phyloP scores from a whole-genome alignment of 2,113 vertebrate genomes.

The Semicossyphus pulcher region DNA sequence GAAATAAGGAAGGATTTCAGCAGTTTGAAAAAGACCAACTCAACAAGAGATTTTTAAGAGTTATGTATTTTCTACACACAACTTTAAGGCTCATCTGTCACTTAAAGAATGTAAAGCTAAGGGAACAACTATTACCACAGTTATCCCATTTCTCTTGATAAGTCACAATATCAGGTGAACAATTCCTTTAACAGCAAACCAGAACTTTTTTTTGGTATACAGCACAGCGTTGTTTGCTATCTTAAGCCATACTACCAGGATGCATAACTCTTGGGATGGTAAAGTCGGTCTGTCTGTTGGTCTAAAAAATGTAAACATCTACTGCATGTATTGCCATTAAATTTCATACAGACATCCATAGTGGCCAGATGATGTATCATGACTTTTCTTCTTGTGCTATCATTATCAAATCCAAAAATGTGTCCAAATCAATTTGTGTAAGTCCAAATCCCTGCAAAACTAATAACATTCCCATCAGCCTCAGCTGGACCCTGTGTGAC shows the following conservation, averaged over 20 bases:
- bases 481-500: background rate
- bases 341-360: background rate
- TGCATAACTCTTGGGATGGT: background rate
- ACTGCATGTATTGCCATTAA: no score
- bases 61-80: background rate
- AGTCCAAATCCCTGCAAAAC: no score
- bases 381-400: no score
- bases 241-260: no score
- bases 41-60: no score
- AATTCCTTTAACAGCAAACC: slow-evolving; percentile 17
- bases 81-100: background rate
- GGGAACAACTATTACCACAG: background rate
- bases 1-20: no score
- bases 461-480: background rate
- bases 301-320: background rate
- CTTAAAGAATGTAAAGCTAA: background rate
- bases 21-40: no score
- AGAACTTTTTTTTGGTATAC: background rate
- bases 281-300: background rate
- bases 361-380: background rate
- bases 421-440: no score
- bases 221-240: background rate
- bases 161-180: background rate
- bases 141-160: background rate
- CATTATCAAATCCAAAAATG: no score